Evolutionary conservation across 2,888 invertebrate genomes (phyloP).

Genomic region (Magallana nippona): DNA sequence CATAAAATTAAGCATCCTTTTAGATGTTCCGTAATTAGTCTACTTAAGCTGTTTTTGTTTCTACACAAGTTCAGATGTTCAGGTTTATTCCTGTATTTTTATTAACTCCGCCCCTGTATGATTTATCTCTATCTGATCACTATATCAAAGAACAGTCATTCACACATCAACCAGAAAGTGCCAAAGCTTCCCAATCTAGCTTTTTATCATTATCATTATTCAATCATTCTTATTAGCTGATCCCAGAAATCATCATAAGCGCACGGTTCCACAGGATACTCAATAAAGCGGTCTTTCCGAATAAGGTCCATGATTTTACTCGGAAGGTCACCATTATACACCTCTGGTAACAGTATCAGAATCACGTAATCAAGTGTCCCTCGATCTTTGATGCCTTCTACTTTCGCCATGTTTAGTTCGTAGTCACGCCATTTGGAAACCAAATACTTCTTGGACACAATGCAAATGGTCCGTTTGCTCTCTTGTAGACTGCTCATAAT

Average conservation of each 20-base stretch:
- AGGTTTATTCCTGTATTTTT: too few species aligned
- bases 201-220: not conserved
- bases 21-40: too few species aligned
- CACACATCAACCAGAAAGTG: too few species aligned
- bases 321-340: not conserved
- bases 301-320: not conserved
- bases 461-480: not conserved
- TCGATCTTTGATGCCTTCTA: not conserved
- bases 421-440: not conserved
- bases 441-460: slow-evolving; percentile 2
- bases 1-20: too few species aligned
- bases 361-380: not conserved
- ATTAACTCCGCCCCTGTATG: too few species aligned
- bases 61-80: too few species aligned
- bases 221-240: not conserved
- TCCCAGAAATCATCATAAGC: slow-evolving; percentile 19
- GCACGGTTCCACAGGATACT: not conserved
- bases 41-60: too few species aligned
- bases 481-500: not conserved
- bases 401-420: slow-evolving; percentile 14
- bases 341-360: not conserved
- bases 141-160: too few species aligned
- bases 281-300: not conserved
- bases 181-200: too few species aligned
- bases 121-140: too few species aligned